Percentiles rank a stretch among this genome's conserved stretches.
These are phyloP conservation scores for Helicolenus hilgendorfi DNA, from an alignment of 2,797 vertebrate species.

Conservation along the genomic window DNA sequence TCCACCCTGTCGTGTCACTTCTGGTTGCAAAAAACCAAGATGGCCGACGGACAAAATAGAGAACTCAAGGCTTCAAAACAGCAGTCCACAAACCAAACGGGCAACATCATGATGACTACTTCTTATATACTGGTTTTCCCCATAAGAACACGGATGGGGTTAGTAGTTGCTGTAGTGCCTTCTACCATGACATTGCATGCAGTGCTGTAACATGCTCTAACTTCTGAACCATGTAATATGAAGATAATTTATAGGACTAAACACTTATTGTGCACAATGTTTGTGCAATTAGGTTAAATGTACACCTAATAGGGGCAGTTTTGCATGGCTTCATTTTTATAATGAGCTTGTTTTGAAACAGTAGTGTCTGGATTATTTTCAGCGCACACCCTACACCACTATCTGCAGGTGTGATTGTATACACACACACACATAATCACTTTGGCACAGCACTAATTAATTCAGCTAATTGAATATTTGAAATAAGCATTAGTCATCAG, in stretches of 20 bases:
- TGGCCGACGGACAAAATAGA: too few relatives aligned
- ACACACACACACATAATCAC: not conserved
- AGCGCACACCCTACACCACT: not conserved
- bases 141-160: not conserved
- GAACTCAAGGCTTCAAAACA: too few relatives aligned
- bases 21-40: too few relatives aligned
- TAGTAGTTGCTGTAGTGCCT: not conserved
- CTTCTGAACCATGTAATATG: not conserved
- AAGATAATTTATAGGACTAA: not conserved
- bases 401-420: not conserved
- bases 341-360: not conserved
- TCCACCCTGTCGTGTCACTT: too few relatives aligned
- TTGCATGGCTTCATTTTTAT: not conserved
- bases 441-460: slow-evolving; percentile 13
- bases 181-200: not conserved
- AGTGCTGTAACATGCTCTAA: not conserved
- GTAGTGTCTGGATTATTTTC: not conserved
- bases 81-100: too few relatives aligned
- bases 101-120: too few relatives aligned
- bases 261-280: not conserved
- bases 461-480: slow-evolving; percentile 20
- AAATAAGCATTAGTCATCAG: slow-evolving; percentile 8
- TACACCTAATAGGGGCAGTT: not conserved
- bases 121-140: too few relatives aligned
- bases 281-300: not conserved